Base-by-base conservation (phyloP, 2,797 vertebrate genomes). In the Valencia hispanica region DNA sequence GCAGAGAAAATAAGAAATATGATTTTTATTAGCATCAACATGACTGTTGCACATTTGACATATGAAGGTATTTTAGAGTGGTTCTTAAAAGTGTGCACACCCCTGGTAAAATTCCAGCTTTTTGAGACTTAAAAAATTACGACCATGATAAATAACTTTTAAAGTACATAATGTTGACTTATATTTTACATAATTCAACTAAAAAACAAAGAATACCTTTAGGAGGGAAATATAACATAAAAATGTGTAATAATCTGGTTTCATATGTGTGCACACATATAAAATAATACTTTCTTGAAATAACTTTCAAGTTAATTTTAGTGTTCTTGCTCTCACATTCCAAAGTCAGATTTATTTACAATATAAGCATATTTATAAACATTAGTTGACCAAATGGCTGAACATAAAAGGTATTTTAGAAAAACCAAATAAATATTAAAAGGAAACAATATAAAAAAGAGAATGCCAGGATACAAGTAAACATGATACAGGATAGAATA, bases 1-100 rank as follows among this genome's bases (percentile, higher is more conserved):
- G 83, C 8, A 63, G 72, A 17, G 59, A 78, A 61, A 91, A 55
- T 79, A 55, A 73, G 10, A 81, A 4, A 51, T 77, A 2, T 2
- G 9, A n/a, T 51, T 83, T 45, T 39, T 7, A 77, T 36, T 53
- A 63, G 1, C 1, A 47, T 4, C 12, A 74, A 73, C 43, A 65
- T 47, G 68, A 22, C 2, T 61, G 12, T 15, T 22, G 66, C 8
- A 50, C 4, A 51, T 5, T 39, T 43, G 27, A 7, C n/a, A 17
- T 32, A 32, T 32, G 9, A 8, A 17, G 65, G 14, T 3, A 14
- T 8, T 68, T 68, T 45, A 45, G 6, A 45, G 25, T 7, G 39
- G 14, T 3, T 45, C n/a, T 17, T n/a, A 68, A 43, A 68, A 18
- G 39, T 45, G 20, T 65, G 11, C 18, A 25, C 20, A 39, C 20